Evolutionary conservation across 2,888 invertebrate species (phyloP).

Genomic region (Acheta domesticus): DNA sequence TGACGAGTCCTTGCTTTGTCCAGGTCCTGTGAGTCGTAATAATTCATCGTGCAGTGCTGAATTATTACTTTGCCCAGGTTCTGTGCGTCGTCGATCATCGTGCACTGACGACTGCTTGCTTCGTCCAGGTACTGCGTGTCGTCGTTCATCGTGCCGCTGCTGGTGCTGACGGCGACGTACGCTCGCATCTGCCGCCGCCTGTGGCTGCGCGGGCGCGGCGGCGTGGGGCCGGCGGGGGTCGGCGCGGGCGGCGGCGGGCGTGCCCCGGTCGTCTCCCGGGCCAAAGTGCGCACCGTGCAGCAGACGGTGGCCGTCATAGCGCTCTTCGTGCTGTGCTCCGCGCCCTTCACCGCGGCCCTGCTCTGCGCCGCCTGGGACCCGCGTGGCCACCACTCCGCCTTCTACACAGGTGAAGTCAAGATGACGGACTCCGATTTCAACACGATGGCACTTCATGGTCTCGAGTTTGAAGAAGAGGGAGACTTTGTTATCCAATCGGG

Average conservation of each 20-base stretch:
- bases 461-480: too few species aligned
- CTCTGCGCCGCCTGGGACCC: conserved; percentile 59
- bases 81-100: too few species aligned
- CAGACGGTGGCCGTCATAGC: conserved; percentile 60
- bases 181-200: conserved; percentile 56
- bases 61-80: too few species aligned
- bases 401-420: not conserved
- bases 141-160: conserved; percentile 57
- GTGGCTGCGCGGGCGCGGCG: conserved; percentile 45
- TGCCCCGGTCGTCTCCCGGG: conserved; percentile 55
- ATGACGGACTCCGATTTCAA: too few species aligned
- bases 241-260: conserved; percentile 40
- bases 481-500: too few species aligned
- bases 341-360: conserved; percentile 64
- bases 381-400: not conserved
- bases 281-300: conserved; percentile 61
- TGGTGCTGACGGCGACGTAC: conserved; percentile 58
- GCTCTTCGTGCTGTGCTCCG: conserved; percentile 65
- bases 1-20: too few species aligned
- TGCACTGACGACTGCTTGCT: not conserved
- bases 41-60: too few species aligned
- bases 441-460: too few species aligned
- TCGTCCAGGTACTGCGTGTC: conserved; percentile 55
- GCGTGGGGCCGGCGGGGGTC: conserved; percentile 23
- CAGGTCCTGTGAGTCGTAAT: too few species aligned